Evolutionary conservation across 2,113 vertebrate species (phyloP).

Genomic region (Petaurus breviceps): DNA sequence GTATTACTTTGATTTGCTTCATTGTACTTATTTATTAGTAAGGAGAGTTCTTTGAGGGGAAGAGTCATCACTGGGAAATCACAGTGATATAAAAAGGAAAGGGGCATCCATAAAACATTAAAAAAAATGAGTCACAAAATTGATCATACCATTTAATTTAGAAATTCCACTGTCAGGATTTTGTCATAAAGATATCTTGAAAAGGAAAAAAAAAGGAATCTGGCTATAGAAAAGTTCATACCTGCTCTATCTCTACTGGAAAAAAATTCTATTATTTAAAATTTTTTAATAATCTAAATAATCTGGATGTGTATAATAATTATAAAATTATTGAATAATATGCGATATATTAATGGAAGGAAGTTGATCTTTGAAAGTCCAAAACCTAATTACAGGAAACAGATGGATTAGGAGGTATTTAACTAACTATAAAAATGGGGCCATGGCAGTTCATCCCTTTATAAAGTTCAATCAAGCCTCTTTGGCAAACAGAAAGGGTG

Average conservation of each 20-base stretch:
- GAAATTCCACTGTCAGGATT: neutral
- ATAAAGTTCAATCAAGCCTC: neutral
- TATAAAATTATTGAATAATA: neutral
- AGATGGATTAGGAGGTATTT: neutral
- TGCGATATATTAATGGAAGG: neutral
- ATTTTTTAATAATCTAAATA: neutral
- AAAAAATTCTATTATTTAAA: neutral
- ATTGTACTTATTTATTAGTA: neutral
- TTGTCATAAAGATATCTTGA: neutral
- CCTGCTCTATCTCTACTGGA: neutral
- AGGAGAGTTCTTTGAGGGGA: neutral
- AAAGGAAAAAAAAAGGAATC: neutral
- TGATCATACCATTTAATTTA: neutral
- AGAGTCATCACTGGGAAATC: neutral
- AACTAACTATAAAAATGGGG: neutral
- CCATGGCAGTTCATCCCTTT: neutral
- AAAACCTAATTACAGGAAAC: neutral
- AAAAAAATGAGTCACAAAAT: neutral
- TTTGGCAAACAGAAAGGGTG: neutral
- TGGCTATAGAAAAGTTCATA: neutral
- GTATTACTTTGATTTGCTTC: neutral
- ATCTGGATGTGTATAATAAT: neutral
- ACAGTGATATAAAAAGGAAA: neutral
- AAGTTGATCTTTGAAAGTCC: neutral
- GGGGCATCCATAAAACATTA: neutral